Percentiles rank a stretch among this genome's conserved stretches.
Evolutionary conservation across 2,113 vertebrate genomes (phyloP).

Genomic region (Sorex fumeus): DNA sequence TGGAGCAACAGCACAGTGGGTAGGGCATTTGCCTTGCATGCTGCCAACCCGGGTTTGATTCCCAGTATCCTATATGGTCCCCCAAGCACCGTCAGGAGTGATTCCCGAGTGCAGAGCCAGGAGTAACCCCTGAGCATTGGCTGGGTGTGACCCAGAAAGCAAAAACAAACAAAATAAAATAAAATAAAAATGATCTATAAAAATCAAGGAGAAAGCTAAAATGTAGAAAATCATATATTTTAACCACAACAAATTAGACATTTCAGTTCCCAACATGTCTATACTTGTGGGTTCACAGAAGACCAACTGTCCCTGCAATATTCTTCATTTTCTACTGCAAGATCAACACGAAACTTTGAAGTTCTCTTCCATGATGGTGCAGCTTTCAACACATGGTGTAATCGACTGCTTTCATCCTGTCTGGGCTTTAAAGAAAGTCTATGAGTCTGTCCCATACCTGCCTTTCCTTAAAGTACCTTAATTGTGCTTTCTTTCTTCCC

Average conservation of each 20-base stretch:
- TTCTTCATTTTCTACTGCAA: neutral
- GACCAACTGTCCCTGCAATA: neutral
- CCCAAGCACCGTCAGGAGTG: too few species aligned
- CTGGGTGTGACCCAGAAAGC: too few species aligned
- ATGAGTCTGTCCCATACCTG: neutral
- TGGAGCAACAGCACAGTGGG: too few species aligned
- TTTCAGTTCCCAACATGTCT: neutral
- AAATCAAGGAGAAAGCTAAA: constrained; percentile 7
- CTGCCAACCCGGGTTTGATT: too few species aligned
- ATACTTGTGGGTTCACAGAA: neutral
- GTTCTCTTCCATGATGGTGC: neutral
- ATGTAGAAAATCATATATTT: neutral
- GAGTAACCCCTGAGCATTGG: too few species aligned
- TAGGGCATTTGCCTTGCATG: too few species aligned
- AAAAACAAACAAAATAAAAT: too few species aligned
- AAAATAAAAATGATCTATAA: constrained; percentile 13
- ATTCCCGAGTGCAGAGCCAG: too few species aligned
- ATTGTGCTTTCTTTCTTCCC: neutral
- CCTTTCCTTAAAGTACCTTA: neutral
- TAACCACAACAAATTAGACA: neutral
- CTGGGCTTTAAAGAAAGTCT: neutral
- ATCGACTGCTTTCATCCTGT: neutral
- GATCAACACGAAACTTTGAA: neutral
- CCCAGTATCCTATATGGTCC: too few species aligned
- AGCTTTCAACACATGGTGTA: neutral